Evolutionary conservation across 2,888 invertebrate genomes (phyloP).

Genomic region (Eupeodes luniger): DNA sequence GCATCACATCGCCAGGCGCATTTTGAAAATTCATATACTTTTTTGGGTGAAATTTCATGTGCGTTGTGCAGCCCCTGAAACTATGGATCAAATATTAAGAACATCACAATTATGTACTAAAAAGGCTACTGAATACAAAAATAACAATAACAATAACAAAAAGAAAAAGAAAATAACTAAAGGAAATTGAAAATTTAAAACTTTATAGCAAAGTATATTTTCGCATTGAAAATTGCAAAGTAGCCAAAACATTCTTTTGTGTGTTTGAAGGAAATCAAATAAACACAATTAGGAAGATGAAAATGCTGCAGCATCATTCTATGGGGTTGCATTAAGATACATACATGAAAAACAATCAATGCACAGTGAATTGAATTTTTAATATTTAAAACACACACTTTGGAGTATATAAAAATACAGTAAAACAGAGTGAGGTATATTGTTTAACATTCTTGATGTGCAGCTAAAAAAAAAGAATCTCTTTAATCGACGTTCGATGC

Average conservation of each 20-base stretch:
- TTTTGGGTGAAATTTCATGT: background rate
- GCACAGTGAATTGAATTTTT: too few relatives aligned
- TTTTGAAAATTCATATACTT: background rate
- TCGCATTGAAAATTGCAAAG: background rate
- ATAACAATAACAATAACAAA: background rate
- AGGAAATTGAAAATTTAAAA: background rate
- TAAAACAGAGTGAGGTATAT: too few relatives aligned
- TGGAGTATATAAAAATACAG: too few relatives aligned
- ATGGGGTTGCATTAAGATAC: too few relatives aligned
- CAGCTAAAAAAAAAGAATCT: too few relatives aligned
- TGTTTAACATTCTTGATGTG: too few relatives aligned
- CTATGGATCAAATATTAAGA: conserved; percentile 23
- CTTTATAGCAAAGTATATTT: background rate
- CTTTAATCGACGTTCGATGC: too few relatives aligned
- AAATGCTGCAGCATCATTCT: too few relatives aligned
- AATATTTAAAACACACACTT: too few relatives aligned
- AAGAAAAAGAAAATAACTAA: background rate
- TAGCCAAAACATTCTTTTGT: background rate
- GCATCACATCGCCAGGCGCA: background rate
- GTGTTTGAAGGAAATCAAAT: background rate
- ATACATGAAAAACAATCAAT: too few relatives aligned
- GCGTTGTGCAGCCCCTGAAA: conserved; percentile 12
- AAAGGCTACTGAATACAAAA: background rate
- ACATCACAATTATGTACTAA: background rate
- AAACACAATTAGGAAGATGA: too few relatives aligned